Evolutionary conservation across 2,113 vertebrate genomes (phyloP).

Genomic region (Sturnira hondurensis): DNA sequence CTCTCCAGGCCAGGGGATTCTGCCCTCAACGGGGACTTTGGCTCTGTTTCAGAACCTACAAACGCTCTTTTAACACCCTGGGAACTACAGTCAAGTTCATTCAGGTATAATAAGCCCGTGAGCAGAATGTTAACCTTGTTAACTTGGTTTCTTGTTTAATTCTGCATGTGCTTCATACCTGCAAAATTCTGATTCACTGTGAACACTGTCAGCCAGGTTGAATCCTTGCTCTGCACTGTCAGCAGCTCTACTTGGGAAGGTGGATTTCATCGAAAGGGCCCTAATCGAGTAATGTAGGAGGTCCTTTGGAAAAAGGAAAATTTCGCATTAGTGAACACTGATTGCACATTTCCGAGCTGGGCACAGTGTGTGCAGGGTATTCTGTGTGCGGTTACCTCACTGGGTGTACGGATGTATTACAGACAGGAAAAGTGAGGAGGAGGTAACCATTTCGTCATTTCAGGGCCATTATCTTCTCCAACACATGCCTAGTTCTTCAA

Average conservation of each 20-base stretch:
- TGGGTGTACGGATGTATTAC: not conserved
- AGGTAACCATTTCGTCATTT: constrained; percentile 16
- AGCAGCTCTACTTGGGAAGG: not conserved
- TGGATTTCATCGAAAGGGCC: not conserved
- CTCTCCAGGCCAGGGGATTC: not conserved
- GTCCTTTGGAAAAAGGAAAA: not conserved
- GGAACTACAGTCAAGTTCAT: constrained; percentile 10
- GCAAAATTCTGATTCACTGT: not conserved
- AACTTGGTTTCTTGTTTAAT: not conserved
- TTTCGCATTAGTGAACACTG: not conserved
- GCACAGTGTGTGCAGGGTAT: not conserved
- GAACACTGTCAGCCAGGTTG: not conserved
- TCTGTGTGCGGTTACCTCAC: not conserved
- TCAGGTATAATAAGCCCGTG: not conserved
- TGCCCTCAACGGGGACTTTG: not conserved
- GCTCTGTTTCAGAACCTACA: not conserved
- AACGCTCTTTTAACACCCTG: not conserved
- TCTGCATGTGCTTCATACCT: not conserved
- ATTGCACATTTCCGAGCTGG: not conserved
- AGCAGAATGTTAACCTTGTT: not conserved
- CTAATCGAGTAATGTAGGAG: not conserved
- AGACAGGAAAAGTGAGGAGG: not conserved
- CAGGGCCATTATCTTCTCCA: not conserved
- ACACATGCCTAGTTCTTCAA: not conserved
- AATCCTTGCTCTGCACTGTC: not conserved